Evolutionary conservation across 1,140 invertebrate species (phyloP).

Genomic region (Pseudomyrmex sp.): DNA sequence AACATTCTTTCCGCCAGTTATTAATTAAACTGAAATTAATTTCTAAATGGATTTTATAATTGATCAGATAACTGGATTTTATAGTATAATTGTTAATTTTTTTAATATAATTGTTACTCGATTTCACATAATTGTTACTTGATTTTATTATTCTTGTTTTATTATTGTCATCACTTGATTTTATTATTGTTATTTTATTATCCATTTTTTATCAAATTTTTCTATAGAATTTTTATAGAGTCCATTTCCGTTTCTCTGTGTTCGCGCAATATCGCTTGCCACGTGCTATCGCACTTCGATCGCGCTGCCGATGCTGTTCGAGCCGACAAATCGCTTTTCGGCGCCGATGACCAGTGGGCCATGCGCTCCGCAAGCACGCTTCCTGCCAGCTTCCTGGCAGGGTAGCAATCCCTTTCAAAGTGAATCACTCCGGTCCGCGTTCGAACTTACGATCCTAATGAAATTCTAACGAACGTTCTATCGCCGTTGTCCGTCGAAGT

Average conservation of each 20-base stretch:
- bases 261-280: neutral
- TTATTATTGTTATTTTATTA: neutral
- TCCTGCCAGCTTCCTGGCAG: neutral
- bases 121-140: too few relatives aligned
- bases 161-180: too few relatives aligned
- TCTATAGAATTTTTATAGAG: too few relatives aligned
- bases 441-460: constrained; percentile 71
- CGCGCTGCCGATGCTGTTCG: neutral
- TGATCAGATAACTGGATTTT: constrained; percentile 41
- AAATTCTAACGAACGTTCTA: constrained; percentile 75
- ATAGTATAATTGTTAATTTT: neutral
- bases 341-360: constrained; percentile 4
- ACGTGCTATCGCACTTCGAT: constrained; percentile 18
- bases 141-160: too few relatives aligned
- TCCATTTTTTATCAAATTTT: neutral
- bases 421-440: constrained; percentile 36
- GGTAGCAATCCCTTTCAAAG: constrained; percentile 52
- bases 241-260: constrained; percentile 8
- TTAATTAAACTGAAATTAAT: neutral
- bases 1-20: neutral
- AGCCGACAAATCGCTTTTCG: constrained; percentile 45
- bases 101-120: too few relatives aligned
- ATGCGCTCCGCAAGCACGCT: constrained; percentile 27
- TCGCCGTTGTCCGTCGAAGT: constrained; percentile 26
- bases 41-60: neutral